A percentile compares a stretch with the other conserved stretches of the same genome.
Conservation (phyloP, 1,140 invertebrate species). For the Hypothenemus hampei region DNA sequence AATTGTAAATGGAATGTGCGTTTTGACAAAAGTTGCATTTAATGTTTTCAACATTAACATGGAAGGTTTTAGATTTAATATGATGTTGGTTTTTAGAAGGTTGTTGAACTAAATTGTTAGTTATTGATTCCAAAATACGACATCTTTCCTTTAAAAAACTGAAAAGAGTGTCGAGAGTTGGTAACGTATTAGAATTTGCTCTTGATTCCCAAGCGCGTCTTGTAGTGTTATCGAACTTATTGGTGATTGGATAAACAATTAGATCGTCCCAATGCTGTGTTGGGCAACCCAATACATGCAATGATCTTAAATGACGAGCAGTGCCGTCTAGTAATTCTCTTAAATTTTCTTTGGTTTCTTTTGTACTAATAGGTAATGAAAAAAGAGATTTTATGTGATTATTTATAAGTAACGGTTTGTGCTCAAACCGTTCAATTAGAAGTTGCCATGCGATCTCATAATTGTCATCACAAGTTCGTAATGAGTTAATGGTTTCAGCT, state of each 20-base stretch:
- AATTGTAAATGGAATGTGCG: slow-evolving; percentile 4
- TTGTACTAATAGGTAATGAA: slow-evolving; percentile 7
- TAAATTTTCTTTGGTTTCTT: slow-evolving; percentile 18
- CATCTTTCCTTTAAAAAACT: too few species aligned
- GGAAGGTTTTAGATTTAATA: neutral
- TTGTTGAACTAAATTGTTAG: neutral
- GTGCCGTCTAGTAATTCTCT: slow-evolving; percentile 11
- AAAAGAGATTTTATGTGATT: slow-evolving; percentile 26
- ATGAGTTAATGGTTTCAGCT: slow-evolving; percentile 31
- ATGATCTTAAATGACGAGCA: slow-evolving; percentile 16
- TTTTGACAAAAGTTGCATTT: slow-evolving; percentile 6
- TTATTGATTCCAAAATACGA: slow-evolving; percentile 12
- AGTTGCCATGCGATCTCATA: slow-evolving; percentile 38
- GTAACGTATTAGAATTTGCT: slow-evolving; percentile 3
- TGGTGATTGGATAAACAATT: slow-evolving; percentile 23
- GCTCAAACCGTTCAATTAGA: slow-evolving; percentile 39
- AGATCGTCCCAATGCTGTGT: slow-evolving; percentile 22
- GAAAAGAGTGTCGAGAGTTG: slow-evolving; percentile 6
- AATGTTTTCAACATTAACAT: neutral
- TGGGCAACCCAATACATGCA: slow-evolving; percentile 16
- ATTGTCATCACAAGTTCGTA: slow-evolving; percentile 35
- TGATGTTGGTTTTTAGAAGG: neutral
- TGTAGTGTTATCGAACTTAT: slow-evolving; percentile 30
- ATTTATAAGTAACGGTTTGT: slow-evolving; percentile 32
- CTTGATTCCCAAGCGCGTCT: slow-evolving; percentile 31